Conservation (phyloP, 2,113 vertebrate species). For the Pogonocichla stellata region DNA sequence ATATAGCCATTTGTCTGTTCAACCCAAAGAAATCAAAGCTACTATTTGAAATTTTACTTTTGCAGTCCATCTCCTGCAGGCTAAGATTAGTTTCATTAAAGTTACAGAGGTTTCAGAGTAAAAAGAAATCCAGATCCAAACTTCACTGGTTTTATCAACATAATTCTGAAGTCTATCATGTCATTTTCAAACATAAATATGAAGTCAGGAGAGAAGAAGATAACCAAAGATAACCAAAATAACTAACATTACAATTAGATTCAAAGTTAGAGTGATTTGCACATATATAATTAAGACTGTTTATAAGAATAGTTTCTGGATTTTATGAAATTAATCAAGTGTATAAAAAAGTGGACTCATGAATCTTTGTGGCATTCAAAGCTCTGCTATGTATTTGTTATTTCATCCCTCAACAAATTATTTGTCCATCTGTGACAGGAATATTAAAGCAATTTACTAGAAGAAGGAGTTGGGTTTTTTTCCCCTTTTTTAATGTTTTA, state of each 20-base stretch:
- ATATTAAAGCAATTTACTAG: neutral
- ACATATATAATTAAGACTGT: neutral
- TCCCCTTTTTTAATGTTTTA: neutral
- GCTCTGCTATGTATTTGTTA: neutral
- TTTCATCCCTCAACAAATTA: neutral
- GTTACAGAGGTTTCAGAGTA: neutral
- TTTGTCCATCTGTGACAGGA: neutral
- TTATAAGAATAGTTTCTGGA: neutral
- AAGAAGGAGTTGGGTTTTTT: accelerated
- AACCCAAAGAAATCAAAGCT: neutral
- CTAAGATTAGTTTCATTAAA: neutral
- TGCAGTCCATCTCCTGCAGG: neutral
- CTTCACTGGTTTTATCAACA: neutral
- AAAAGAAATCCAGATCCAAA: neutral
- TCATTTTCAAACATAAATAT: neutral
- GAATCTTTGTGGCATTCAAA: neutral
- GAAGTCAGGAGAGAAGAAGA: neutral
- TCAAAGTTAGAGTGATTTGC: neutral
- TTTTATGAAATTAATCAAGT: neutral
- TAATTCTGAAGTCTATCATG: neutral
- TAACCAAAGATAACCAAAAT: too few relatives aligned
- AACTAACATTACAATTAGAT: neutral
- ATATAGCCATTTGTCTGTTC: neutral
- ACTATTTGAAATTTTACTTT: neutral
- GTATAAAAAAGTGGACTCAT: neutral